A percentile compares a stretch with the other conserved stretches of the same genome.
Evolutionary conservation across 2,888 invertebrate genomes (phyloP).

Genomic region (Steinernema hermaphroditum): DNA sequence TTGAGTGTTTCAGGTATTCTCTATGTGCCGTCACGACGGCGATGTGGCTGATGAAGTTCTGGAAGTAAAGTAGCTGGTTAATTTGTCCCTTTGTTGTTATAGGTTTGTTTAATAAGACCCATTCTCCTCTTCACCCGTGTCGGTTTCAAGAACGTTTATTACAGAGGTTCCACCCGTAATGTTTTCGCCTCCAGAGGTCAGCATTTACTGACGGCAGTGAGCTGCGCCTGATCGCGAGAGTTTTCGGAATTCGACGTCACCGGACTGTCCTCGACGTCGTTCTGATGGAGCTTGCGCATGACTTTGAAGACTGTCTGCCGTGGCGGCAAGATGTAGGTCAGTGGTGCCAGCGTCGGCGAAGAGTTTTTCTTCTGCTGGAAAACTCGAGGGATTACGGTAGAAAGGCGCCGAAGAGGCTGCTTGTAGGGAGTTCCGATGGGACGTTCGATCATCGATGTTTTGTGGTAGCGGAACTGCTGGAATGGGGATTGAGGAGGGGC

Average conservation of each 20-base stretch:
- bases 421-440: background rate
- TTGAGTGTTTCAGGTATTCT: constrained; percentile 57
- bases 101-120: background rate
- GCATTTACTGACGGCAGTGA: constrained; percentile 25
- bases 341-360: background rate
- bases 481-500: background rate
- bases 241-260: background rate
- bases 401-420: constrained; percentile 6
- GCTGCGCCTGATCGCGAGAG: background rate
- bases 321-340: constrained; percentile 9
- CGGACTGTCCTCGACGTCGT: background rate
- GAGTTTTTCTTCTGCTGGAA: constrained; percentile 5
- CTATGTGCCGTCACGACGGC: constrained; percentile 51
- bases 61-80: constrained; percentile 13
- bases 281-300: constrained; percentile 12
- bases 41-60: constrained; percentile 60
- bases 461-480: constrained; percentile 17
- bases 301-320: constrained; percentile 1
- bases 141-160: background rate
- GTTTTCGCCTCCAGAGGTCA: background rate
- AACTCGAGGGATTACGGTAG: constrained; percentile 18
- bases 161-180: too few species aligned
- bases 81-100: background rate
- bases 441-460: background rate
- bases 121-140: background rate